phyloP scores from a whole-genome alignment of 2,888 invertebrate genomes.

The Linyphia triangularis region DNA sequence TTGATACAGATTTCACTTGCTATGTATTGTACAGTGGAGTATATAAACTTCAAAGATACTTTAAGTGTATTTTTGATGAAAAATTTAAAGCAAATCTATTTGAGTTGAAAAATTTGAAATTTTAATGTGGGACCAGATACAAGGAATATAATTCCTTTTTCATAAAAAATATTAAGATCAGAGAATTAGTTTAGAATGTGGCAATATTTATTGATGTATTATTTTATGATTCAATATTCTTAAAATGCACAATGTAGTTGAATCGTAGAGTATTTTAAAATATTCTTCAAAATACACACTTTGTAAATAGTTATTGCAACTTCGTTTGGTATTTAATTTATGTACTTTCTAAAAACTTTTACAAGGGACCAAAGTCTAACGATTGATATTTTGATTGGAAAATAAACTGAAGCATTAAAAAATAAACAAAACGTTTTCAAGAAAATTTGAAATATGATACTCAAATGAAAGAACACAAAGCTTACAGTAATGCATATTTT shows the following conservation, averaged over 20 bases:
- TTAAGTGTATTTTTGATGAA: neutral
- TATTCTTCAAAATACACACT: neutral
- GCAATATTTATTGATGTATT: neutral
- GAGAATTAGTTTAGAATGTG: neutral
- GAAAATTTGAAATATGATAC: too few species aligned
- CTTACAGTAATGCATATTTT: too few species aligned
- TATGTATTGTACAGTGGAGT: neutral
- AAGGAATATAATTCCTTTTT: neutral
- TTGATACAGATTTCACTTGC: neutral
- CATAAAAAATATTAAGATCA: too few species aligned
- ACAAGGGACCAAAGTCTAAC: constrained; percentile 15
- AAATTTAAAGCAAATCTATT: neutral
- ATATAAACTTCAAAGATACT: neutral
- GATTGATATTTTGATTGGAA: too few species aligned
- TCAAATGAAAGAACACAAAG: too few species aligned
- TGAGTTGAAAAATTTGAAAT: neutral
- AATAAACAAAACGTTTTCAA: too few species aligned
- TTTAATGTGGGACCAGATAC: neutral
- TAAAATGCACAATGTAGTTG: constrained; percentile 13
- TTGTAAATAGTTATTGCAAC: neutral
- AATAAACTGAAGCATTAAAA: too few species aligned
- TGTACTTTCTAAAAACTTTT: neutral
- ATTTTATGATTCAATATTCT: neutral
- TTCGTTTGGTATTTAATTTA: neutral
- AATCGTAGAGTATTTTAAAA: neutral